Conservation (phyloP, 2,797 vertebrate species). For the Sphenodon punctatus region DNA sequence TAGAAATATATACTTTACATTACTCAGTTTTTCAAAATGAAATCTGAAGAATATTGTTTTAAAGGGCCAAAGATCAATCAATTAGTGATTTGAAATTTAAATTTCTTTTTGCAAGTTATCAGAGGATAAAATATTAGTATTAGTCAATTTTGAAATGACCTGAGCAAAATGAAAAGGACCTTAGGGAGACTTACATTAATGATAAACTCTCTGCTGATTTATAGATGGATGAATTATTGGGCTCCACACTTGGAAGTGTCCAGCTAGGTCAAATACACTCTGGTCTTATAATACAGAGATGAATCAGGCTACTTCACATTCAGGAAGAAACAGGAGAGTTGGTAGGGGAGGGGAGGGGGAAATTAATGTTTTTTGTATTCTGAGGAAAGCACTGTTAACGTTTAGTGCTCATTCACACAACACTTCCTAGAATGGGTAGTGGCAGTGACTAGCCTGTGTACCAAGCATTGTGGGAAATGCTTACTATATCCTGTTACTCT, state of each 20-base stretch:
- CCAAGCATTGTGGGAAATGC: too few relatives aligned
- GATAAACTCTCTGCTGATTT: not conserved
- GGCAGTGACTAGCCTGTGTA: too few relatives aligned
- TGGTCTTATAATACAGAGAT: rapidly evolving
- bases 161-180: not conserved
- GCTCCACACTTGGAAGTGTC: not conserved
- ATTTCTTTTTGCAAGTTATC: not conserved
- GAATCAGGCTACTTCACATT: not conserved
- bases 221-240: not conserved
- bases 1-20: not conserved
- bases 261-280: not conserved
- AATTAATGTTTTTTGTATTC: not conserved
- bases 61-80: conserved; percentile 7
- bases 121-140: not conserved
- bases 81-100: not conserved
- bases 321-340: rapidly evolving
- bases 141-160: not conserved
- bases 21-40: not conserved
- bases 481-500: too few relatives aligned
- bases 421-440: too few relatives aligned
- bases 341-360: too few relatives aligned
- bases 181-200: not conserved
- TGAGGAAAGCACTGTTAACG: not conserved
- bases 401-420: not conserved
- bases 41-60: not conserved